Evolutionary conservation across 2,888 invertebrate species (phyloP), one percentile per base, ranked within the genome.

Genomic region (Sarcophaga variegata): DNA sequence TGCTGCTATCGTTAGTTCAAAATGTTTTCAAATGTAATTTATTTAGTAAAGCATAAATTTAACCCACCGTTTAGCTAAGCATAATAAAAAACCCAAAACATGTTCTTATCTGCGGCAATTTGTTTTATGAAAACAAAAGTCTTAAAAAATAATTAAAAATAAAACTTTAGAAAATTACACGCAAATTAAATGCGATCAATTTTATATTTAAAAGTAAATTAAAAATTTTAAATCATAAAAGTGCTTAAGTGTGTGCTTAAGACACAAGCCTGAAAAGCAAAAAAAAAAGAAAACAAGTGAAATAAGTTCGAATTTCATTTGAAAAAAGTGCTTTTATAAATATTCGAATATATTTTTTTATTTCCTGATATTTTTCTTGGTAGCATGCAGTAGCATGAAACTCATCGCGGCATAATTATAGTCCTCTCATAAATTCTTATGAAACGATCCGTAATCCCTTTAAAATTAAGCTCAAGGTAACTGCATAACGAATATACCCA

Each of bases 1-100:
- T 54, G 54, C 54, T 54, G 54, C 10, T 54, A 54, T 54, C 54
- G 54, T 14, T 54, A 14, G 54, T 54, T 37, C 37, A 37, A 37
- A 37, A 37, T 54, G 54, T 14, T 54, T 54, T 54, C 17, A 54
- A 54, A 54, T 54, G 12, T 54, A 54, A 54, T 54, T 54, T 12
- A 54, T 54, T 54, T 54, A 54, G 17, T 54, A 54, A 17, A 54
- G 5, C 17, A 54, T 17, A 54, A 54, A 12, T 54, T 14, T 54
- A 12, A 12, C 4, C 5, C 17, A 14, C 54, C 54, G 54, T 54
- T 54, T 14, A 54, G 17, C 14, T 54, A 54, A 54, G 4, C 4
- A 54, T 4, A 54, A 14, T 17, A 54, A 17, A 54, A 8, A 66
- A 67, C n/a, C 66, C 69, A 76, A 82, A 70, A 76, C 76, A 82